Evolutionary conservation across 2,113 vertebrate species (phyloP).

Genomic region (Stercorarius parasiticus): DNA sequence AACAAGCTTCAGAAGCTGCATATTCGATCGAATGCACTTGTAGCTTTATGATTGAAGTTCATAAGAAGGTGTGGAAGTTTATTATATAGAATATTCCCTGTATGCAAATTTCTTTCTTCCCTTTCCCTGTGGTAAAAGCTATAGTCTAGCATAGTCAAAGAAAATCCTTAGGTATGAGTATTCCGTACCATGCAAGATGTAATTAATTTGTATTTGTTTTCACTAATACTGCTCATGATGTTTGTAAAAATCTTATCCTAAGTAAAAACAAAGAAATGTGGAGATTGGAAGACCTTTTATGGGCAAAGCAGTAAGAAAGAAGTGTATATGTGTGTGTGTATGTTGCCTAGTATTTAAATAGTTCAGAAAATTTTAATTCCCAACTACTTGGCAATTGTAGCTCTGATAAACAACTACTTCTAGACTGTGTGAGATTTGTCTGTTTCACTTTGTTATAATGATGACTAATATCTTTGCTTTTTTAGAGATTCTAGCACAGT

Average conservation of each 20-base stretch:
- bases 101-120: neutral
- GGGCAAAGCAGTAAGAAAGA: neutral
- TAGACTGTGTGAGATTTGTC: neutral
- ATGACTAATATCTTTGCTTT: neutral
- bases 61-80: constrained; percentile 79
- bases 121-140: neutral
- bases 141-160: neutral
- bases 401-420: neutral
- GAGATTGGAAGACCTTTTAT: neutral
- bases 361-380: neutral
- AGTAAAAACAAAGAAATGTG: neutral
- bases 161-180: neutral
- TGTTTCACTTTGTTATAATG: neutral
- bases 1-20: constrained; percentile 75
- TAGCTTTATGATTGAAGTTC: constrained; percentile 83
- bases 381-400: neutral
- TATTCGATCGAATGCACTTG: constrained; percentile 89
- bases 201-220: neutral
- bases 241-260: neutral
- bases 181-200: rapidly evolving
- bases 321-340: neutral
- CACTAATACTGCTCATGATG: neutral
- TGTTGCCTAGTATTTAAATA: neutral
- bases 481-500: neutral
- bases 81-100: neutral